phyloP scores from a whole-genome alignment of 2,797 vertebrate species.

The Poeciliopsis paucimaculata region DNA sequence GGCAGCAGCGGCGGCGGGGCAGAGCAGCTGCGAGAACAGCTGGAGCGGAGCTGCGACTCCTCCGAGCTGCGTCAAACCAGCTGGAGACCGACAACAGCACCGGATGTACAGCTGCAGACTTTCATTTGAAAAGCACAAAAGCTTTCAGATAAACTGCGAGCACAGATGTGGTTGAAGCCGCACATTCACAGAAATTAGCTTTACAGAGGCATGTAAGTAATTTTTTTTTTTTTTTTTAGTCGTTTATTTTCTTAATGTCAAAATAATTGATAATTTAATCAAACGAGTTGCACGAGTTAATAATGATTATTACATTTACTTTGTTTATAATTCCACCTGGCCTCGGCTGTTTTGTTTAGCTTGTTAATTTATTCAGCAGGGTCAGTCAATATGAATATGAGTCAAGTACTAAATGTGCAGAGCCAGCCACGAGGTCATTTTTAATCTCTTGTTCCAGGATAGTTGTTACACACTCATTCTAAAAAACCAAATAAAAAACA shows the following conservation, averaged over 20 bases:
- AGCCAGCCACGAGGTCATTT: not conserved
- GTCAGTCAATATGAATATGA: not conserved
- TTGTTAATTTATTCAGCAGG: not conserved
- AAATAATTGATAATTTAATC: not conserved
- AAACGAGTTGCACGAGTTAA: not conserved
- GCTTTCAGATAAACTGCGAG: not conserved
- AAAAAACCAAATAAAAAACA: not conserved
- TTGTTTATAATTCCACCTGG: not conserved
- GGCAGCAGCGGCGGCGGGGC: slow-evolving; percentile 73
- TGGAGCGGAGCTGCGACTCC: slow-evolving; percentile 73
- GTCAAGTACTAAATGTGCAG: not conserved
- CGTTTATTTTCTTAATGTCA: not conserved
- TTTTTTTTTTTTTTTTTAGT: not conserved
- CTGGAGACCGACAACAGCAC: slow-evolving; percentile 13
- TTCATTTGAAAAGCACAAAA: slow-evolving; percentile 19
- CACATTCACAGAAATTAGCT: not conserved
- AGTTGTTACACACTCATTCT: not conserved
- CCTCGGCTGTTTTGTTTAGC: not conserved
- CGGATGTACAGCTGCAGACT: slow-evolving; percentile 62
- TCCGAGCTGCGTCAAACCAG: slow-evolving; percentile 40
- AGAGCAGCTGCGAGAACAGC: slow-evolving; percentile 79
- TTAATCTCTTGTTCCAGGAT: not conserved
- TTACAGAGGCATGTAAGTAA: not conserved
- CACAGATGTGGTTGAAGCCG: not conserved
- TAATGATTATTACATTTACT: not conserved